These are phyloP conservation scores for Loris lydekkerianus DNA, from an alignment of 2,797 vertebrate species.

Conservation along the genomic window DNA sequence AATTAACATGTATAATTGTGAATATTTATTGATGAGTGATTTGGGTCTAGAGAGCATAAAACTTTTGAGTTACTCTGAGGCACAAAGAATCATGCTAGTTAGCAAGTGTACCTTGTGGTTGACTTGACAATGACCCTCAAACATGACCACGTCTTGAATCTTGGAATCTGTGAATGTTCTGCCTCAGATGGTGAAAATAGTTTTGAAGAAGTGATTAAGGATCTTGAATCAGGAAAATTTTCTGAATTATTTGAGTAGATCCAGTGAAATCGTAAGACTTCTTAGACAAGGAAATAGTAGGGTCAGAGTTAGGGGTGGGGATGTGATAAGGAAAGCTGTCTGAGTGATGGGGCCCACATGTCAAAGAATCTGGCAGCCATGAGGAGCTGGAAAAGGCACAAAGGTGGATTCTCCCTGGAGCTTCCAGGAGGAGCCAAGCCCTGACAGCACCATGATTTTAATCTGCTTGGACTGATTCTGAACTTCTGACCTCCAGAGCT, in stretches of 20 bases:
- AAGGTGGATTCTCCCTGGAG: not conserved
- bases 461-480: not conserved
- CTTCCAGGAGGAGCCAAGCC: not conserved
- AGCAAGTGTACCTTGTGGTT: not conserved
- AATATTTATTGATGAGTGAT: not conserved
- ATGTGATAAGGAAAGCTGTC: accelerated
- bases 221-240: not conserved
- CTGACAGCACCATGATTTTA: not conserved
- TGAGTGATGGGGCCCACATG: not conserved
- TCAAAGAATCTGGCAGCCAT: not conserved
- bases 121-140: not conserved
- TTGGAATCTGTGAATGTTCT: not conserved
- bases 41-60: not conserved
- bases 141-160: too few species aligned
- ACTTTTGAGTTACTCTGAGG: not conserved
- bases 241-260: not conserved
- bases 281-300: too few species aligned
- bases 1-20: not conserved
- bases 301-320: too few species aligned
- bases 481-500: not conserved
- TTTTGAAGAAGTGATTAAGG: not conserved
- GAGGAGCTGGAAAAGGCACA: not conserved
- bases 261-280: not conserved
- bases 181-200: not conserved
- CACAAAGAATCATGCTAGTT: not conserved